Evolutionary conservation across 2,888 invertebrate species (phyloP), one percentile per base, ranked within the genome.

Genomic region (Atethmia centrago): DNA sequence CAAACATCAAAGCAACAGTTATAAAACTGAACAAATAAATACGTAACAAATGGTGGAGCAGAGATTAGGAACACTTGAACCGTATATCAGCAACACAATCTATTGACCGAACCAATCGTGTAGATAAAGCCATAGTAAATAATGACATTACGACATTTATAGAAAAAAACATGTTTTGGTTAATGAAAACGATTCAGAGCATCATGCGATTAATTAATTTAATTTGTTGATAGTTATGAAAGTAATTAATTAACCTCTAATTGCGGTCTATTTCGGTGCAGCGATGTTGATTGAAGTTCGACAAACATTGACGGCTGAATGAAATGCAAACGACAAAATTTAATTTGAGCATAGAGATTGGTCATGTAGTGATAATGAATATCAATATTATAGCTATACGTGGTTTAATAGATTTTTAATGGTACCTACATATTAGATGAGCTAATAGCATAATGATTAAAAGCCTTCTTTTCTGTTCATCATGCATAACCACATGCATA

Each of bases 61-160:
- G 16, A 79, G 42, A 80, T 70, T 10, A 71, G 16, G 68, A 64
- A 45, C 67, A 75, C 64, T 80, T 64, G 56, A 71, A 56, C 53
- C 21, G 14, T 10, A 53, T 80, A 64, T 76, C 49, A 67, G 55
- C 19, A 40, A 40, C 40, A 74, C 68, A 67, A 76, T 64, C 55
- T 80, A 56, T 68, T 72, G 68, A 61, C 56, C 47, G n/a, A 66
- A 77, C 21, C 61, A 71, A 49, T 62, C n/a, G 19, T 21, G 14
- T 31, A 64, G 80, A 75, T 80, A 71, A 77, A 62, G n/a, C 47
- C 51, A 53, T 53, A 66, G 49, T 56, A 81, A 81, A 77, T 77
- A 77, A 56, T 65, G 9, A 55, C n/a, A 71, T 36, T 51, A 58
- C 8, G 25, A 49, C 10, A 76, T 74, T 64, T 58, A 45, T 49